Conservation (phyloP, 2,113 vertebrate genomes). For the Salvator merianae region DNA sequence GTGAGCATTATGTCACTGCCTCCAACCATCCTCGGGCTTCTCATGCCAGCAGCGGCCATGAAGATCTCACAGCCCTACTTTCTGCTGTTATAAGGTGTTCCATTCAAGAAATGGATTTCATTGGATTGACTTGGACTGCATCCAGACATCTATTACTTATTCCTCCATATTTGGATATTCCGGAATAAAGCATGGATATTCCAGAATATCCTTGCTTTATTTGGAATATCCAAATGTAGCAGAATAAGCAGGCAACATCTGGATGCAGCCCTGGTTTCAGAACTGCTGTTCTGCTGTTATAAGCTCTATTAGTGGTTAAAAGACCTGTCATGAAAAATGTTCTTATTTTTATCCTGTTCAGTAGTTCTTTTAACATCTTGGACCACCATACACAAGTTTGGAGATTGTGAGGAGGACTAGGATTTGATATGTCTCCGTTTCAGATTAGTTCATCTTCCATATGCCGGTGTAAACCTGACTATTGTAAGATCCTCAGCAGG, state of each 20-base stretch:
- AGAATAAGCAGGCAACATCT: no score
- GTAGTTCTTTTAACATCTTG: not conserved
- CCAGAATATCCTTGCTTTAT: no score
- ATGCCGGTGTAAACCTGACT: not conserved
- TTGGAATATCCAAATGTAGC: no score
- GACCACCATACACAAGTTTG: slow-evolving; percentile 13
- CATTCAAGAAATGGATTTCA: not conserved
- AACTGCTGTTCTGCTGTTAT: not conserved
- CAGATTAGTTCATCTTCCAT: not conserved
- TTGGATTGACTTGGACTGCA: not conserved
- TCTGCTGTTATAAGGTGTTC: not conserved
- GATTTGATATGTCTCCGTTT: slow-evolving; percentile 20
- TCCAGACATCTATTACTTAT: no score
- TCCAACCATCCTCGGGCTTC: no score
- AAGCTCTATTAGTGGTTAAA: not conserved
- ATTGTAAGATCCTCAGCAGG: slow-evolving; percentile 1
- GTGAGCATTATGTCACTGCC: no score
- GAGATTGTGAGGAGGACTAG: slow-evolving; percentile 37
- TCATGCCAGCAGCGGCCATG: no score
- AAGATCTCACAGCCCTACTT: no score
- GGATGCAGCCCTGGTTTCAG: no score
- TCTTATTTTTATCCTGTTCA: not conserved
- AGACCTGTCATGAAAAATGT: not conserved
- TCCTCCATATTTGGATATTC: no score
- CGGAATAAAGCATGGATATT: no score